These are phyloP conservation scores for Amiota communis DNA, from an alignment of 2,888 invertebrate species.

Conservation along the genomic window DNA sequence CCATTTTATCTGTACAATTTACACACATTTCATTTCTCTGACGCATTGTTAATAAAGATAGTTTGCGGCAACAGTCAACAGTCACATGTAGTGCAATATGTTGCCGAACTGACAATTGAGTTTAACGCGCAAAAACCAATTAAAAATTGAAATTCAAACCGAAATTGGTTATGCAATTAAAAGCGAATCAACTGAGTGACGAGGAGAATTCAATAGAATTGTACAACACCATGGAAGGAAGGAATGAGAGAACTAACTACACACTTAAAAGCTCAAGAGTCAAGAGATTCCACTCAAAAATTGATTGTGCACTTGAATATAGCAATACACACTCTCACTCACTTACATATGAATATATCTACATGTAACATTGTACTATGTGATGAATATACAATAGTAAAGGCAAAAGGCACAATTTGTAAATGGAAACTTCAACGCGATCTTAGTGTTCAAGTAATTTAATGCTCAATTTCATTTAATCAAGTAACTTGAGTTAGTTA, in stretches of 20 bases:
- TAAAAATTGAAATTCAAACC: conserved; percentile 27
- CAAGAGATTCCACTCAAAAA: conserved; percentile 9
- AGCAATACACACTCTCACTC: background rate
- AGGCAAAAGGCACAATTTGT: too few species aligned
- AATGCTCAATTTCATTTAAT: background rate
- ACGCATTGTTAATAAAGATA: too few species aligned
- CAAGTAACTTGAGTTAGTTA: too few species aligned
- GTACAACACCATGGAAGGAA: too few species aligned
- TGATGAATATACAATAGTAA: too few species aligned
- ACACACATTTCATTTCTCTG: too few species aligned
- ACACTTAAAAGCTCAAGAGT: background rate
- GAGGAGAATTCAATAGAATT: background rate
- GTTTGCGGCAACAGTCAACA: too few species aligned
- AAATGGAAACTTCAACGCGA: too few species aligned
- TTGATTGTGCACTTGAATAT: background rate
- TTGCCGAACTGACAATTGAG: too few species aligned
- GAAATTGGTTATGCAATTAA: conserved; percentile 15
- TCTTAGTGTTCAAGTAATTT: background rate
- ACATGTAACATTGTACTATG: conserved; percentile 25
- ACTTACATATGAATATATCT: conserved; percentile 17
- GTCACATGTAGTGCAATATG: too few species aligned
- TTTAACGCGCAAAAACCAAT: background rate
- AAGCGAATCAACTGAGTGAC: background rate
- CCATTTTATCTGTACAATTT: too few species aligned
- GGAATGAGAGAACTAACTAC: background rate